Evolutionary conservation across 2,888 invertebrate species (phyloP), one percentile per base, ranked within the genome.

Genomic region (Luperina nickerlii): DNA sequence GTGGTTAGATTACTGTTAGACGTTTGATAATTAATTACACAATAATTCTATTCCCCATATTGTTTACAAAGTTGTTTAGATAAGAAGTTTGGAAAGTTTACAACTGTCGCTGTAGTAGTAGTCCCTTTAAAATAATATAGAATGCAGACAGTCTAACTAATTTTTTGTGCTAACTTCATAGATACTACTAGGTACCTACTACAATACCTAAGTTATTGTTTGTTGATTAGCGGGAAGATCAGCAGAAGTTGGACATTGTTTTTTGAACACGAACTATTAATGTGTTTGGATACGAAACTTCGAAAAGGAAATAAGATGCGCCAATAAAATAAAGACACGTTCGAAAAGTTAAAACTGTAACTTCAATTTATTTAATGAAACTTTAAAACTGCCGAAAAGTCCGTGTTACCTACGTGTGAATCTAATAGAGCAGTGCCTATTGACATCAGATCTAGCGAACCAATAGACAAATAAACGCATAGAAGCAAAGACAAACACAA

Each of bases 1-100:
- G 74, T 78, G 57, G 79, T 27, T 74, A 62, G 63, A 76, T 85
- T 79, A 79, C 45, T 76, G 78, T 76, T 78, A 67, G 54, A 78
- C 32, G 45, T 66, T 84, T 77, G 68, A 42, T 74, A 81, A 69
- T 68, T 73, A n/a, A 32, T 57, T 78, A 68, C 32, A 51, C 67
- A 57, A 67, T 71, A 62, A 77, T 48, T 51, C 11, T 63, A 57
- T 15, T 54, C 15, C 7, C 1, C 45, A 27, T 4, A 42, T n/a
- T 70, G 32, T 51, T 66, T 68, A 63, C 62, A 69, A 73, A 78
- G 24, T 60, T 51, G 51, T 32, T 3, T 68, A 32, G 32, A 32
- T 32, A 66, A 0, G n/a, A 51, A 54, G n/a, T 42, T 81, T 4
- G 11, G 60, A 74, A 42, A 32, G 51, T 60, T 74, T 45, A 38